These are phyloP conservation scores for Hemiscyllium ocellatum DNA, from an alignment of 2,113 vertebrate species.

Conservation along the genomic window DNA sequence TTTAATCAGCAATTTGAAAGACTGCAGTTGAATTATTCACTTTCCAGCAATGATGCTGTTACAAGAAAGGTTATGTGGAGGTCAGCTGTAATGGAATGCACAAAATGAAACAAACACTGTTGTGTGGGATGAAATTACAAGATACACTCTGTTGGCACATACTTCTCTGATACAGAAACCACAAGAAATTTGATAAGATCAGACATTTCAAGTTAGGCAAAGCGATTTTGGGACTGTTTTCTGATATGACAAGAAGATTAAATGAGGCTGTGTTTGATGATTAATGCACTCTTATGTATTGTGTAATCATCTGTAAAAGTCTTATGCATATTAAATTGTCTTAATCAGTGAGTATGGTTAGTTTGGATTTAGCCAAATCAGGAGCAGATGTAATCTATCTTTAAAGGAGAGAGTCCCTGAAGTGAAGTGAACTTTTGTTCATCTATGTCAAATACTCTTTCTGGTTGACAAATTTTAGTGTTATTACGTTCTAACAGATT, in stretches of 20 bases:
- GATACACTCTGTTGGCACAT: not conserved
- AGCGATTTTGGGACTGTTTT: not conserved
- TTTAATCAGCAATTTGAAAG: not conserved
- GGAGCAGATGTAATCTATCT: not conserved
- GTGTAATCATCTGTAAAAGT: not conserved
- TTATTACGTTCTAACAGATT: not conserved
- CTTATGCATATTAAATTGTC: not conserved
- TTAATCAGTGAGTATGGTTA: not conserved
- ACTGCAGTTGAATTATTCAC: not conserved
- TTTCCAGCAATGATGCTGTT: not conserved
- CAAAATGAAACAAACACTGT: not conserved
- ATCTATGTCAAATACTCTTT: not conserved
- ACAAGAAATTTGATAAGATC: conserved; percentile 12
- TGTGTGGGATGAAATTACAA: not conserved
- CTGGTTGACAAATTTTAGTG: not conserved
- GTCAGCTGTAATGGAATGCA: not conserved
- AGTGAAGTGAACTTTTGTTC: not conserved
- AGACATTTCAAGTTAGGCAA: not conserved
- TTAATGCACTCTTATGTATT: not conserved
- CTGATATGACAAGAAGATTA: not conserved
- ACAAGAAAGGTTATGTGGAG: not conserved
- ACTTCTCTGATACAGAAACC: not conserved
- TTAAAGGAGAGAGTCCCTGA: not conserved
- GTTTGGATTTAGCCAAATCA: not conserved
- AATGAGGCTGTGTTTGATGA: not conserved